These are phyloP conservation scores for Parauchenoglanis punctatus DNA, from an alignment of 2,797 vertebrate genomes.

Conservation along the genomic window DNA sequence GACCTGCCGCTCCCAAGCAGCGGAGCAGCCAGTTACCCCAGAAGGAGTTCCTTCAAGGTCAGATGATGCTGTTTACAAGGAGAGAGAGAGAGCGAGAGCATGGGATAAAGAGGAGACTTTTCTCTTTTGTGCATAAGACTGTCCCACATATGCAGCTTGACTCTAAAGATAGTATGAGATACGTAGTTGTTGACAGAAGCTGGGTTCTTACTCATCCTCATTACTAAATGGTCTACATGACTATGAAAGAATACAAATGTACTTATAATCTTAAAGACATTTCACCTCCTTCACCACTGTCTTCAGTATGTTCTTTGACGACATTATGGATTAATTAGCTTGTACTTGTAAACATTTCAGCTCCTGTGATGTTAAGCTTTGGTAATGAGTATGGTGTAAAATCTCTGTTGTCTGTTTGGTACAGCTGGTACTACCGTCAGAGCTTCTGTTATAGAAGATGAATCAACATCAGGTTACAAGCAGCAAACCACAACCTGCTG, in stretches of 20 bases:
- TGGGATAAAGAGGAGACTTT: neutral
- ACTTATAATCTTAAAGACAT: neutral
- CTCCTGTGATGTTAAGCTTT: neutral
- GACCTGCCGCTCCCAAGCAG: neutral
- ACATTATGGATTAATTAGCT: neutral
- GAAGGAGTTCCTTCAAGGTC: slow-evolving; percentile 2
- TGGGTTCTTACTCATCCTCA: neutral
- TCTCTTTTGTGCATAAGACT: neutral
- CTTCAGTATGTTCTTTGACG: neutral
- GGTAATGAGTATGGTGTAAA: neutral
- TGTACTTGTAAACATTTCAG: neutral
- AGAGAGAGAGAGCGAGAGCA: neutral
- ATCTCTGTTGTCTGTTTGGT: too few species aligned
- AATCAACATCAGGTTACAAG: neutral
- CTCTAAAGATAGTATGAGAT: neutral
- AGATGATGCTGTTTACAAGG: neutral
- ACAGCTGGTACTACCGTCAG: neutral
- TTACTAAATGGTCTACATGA: neutral
- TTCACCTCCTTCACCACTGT: neutral
- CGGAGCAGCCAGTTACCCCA: neutral
- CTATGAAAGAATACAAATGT: neutral
- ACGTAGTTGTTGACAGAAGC: neutral
- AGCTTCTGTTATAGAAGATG: neutral
- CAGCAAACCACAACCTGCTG: neutral
- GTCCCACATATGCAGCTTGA: neutral